phyloP scores from a whole-genome alignment of 2,113 vertebrate species.

The Phalacrocorax carbo region DNA sequence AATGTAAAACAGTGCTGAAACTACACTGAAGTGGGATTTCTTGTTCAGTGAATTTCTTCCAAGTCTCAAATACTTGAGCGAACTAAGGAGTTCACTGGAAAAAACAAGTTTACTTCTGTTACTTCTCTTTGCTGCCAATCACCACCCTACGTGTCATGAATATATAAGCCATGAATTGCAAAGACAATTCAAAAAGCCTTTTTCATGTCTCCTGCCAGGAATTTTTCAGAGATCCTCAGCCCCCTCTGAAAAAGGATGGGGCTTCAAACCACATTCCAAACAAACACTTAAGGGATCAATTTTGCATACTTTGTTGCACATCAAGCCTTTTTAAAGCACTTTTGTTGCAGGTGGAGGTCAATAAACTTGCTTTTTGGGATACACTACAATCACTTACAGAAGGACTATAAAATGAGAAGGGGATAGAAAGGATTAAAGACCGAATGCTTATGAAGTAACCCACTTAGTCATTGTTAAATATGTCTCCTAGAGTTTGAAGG shows the following conservation, averaged over 20 bases:
- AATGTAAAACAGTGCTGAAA: not conserved
- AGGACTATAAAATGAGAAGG: not conserved
- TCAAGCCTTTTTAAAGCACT: conserved; percentile 3
- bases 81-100: not conserved
- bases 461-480: conserved; percentile 48
- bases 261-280: not conserved
- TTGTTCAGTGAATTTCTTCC: not conserved
- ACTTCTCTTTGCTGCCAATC: not conserved
- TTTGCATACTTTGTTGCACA: conserved; percentile 9
- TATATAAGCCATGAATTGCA: not conserved
- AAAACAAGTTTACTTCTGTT: not conserved
- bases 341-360: conserved; percentile 22
- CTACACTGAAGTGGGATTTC: not conserved
- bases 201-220: not conserved
- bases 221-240: not conserved
- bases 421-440: not conserved
- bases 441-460: not conserved
- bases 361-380: conserved; percentile 15
- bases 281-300: not conserved
- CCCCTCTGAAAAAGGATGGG: not conserved
- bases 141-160: not conserved
- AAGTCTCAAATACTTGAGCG: not conserved
- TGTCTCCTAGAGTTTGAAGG: conserved; percentile 41
- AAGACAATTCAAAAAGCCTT: not conserved
- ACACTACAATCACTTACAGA: not conserved